Base-by-base conservation (phyloP, 2,888 invertebrate species). In the Phlogophora meticulosa region DNA sequence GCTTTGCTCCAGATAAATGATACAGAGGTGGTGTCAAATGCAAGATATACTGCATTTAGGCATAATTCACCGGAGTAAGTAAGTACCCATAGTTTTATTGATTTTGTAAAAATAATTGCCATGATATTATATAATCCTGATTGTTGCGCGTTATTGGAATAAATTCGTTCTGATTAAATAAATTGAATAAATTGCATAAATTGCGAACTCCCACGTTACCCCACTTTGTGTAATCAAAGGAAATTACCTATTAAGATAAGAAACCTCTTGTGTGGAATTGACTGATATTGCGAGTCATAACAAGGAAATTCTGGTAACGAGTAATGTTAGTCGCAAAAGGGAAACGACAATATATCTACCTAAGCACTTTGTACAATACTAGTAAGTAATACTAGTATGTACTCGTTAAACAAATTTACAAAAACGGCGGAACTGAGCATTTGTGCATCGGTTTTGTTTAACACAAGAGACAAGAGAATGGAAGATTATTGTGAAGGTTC, bases 1-100 rank as follows among this genome's bases (percentile, higher is more conserved):
- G 57, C 52, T 76, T 76, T 49, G 51, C 75, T 73, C 7, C 75
- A 93, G 93, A 83, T 93, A 85, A 88, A 89, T 87, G 86, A 81
- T 88, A 81, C 87, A 81, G 89, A 87, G 84, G 81, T 85, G 80
- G 84, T 86, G 73, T 88, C 90, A 79, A 89, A 91, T 91, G 91
- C 87, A 78, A 90, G 84, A 85, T 84, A 88, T 78, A 76, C 78
- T 80, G 68, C 78, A 58, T 70, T 80, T 75, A 78, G 77, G 72
- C 81, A 84, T 59, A 86, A 86, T 72, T 82, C 82, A 72, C 78
- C 87, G 49, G 85, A 89, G 93, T 93, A n/a, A n/a, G n/a, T n/a
- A 88, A 92, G 92, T 88, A 64, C 38, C 17, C n/a, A 79, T n/a
- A n/a, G n/a, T 28, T 58, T n/a, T 13, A 15, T 36, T 60, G 15